Conservation (phyloP, 2,113 vertebrate species). For the Hemiscyllium ocellatum region DNA sequence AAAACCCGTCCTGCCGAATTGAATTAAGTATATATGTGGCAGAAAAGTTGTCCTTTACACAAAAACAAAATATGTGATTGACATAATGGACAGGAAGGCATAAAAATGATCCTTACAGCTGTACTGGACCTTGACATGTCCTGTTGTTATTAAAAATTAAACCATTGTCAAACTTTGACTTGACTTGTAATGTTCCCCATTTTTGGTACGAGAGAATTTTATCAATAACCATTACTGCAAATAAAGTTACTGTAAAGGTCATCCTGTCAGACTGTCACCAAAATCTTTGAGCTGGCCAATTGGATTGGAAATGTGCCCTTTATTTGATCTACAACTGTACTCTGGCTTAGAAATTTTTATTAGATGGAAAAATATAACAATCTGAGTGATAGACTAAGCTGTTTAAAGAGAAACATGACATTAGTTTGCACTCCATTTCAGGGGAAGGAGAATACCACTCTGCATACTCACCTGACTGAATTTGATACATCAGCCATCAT, state of each 20-base stretch:
- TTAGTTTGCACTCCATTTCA: neutral
- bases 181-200: neutral
- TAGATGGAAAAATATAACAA: slow-evolving; percentile 2
- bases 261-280: slow-evolving; percentile 22
- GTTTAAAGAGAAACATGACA: neutral
- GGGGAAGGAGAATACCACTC: neutral
- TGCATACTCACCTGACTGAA: neutral
- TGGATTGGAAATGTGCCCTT: slow-evolving; percentile 27
- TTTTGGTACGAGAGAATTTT: neutral
- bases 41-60: neutral
- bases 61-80: neutral
- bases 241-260: slow-evolving; percentile 13
- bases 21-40: neutral
- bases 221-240: neutral
- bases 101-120: neutral
- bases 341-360: neutral
- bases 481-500: neutral
- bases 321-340: neutral
- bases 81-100: neutral
- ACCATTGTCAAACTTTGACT: neutral
- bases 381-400: neutral
- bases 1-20: neutral
- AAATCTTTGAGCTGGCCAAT: slow-evolving; percentile 21
- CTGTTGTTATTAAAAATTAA: slow-evolving; percentile 17
- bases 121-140: neutral